A percentile compares a stretch with the other conserved stretches of the same genome.
Evolutionary conservation across 2,113 vertebrate genomes (phyloP).

Genomic region (Edolisoma coerulescens): DNA sequence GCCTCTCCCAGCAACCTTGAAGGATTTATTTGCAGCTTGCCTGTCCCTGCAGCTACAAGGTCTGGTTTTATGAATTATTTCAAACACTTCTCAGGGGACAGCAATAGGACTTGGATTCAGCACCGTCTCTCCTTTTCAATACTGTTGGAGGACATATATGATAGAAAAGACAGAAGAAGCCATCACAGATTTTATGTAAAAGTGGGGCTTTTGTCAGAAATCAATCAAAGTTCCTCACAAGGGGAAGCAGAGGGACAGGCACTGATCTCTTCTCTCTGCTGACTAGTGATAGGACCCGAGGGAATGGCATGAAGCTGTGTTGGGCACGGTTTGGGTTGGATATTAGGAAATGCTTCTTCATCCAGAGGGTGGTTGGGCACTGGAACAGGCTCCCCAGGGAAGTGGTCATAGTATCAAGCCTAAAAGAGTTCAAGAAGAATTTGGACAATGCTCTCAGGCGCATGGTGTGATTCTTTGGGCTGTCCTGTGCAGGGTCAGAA

Average conservation of each 20-base stretch:
- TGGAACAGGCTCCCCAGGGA: not conserved
- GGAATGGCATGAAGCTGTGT: not conserved
- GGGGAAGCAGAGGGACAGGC: not conserved
- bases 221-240: not conserved
- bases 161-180: not conserved
- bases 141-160: not conserved
- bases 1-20: not conserved
- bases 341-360: not conserved
- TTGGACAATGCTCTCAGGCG: not conserved
- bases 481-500: not conserved
- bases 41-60: not conserved
- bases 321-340: not conserved
- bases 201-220: not conserved
- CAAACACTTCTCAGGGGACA: not conserved
- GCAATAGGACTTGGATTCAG: not conserved
- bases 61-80: not conserved
- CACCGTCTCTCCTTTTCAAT: not conserved
- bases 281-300: rapidly evolving
- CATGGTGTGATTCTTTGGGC: not conserved
- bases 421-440: not conserved
- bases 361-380: not conserved
- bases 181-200: not conserved
- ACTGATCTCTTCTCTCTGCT: not conserved
- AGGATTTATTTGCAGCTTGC: not conserved
- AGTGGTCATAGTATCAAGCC: not conserved